Evolutionary conservation across 2,888 invertebrate species (phyloP).

Genomic region (Branchinecta sandiegonensis): DNA sequence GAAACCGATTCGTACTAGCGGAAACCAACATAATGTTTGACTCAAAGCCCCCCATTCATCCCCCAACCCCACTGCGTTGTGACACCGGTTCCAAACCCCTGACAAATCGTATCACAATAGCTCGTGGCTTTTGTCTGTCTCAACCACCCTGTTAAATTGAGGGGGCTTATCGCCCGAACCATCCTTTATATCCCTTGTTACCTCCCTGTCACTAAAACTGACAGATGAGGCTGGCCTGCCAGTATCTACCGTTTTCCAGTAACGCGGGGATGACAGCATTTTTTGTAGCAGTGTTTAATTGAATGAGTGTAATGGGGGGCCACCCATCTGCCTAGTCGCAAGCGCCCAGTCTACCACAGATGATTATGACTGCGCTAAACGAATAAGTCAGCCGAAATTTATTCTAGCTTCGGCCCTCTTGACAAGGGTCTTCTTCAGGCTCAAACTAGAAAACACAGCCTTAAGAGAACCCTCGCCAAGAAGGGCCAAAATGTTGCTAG

Average conservation of each 20-base stretch:
- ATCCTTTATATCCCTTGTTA: constrained; percentile 16
- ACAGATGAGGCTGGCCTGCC: neutral
- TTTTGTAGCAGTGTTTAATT: constrained; percentile 9
- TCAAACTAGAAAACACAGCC: too few relatives aligned
- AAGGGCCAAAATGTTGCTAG: too few relatives aligned
- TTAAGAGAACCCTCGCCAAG: too few relatives aligned
- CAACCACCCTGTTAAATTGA: constrained; percentile 15
- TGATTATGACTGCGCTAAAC: too few relatives aligned
- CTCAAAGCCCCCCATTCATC: constrained; percentile 15
- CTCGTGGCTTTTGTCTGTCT: constrained; percentile 16
- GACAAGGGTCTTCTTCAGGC: too few relatives aligned
- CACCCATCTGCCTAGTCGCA: neutral
- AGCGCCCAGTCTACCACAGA: too few relatives aligned
- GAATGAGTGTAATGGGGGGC: constrained; percentile 14
- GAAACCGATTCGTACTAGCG: too few relatives aligned
- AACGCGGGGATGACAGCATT: constrained; percentile 8
- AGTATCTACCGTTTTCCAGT: constrained; percentile 2
- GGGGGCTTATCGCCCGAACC: constrained; percentile 10
- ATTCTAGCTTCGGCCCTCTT: too few relatives aligned
- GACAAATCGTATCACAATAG: constrained; percentile 16
- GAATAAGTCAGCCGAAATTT: too few relatives aligned
- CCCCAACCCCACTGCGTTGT: neutral
- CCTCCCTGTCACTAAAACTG: constrained; percentile 16
- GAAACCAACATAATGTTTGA: neutral
- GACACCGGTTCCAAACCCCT: constrained; percentile 12